Percentiles rank a stretch among this genome's conserved stretches.
Conservation (phyloP, 1,140 invertebrate genomes). For the Stegodyphus mimosarum region DNA sequence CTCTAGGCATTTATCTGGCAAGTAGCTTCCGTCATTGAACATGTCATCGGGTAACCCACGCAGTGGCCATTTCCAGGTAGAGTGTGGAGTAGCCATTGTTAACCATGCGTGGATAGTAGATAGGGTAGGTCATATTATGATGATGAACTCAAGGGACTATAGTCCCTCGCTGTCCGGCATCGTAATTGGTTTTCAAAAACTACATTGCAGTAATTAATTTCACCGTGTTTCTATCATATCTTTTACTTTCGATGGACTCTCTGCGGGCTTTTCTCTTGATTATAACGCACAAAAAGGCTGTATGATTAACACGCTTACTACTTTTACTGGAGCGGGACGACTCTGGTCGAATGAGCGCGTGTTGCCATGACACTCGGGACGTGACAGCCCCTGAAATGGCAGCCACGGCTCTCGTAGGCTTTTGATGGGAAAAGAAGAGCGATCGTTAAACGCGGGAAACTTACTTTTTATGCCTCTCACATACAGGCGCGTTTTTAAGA, state of each 20-base stretch:
- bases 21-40: neutral
- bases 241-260: slow-evolving; percentile 3
- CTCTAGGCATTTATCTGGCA: neutral
- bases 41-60: neutral
- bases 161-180: slow-evolving; percentile 24
- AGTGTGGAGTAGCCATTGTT: neutral
- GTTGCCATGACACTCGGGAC: slow-evolving; percentile 4
- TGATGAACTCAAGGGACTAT: slow-evolving; percentile 21
- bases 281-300: slow-evolving; percentile 22
- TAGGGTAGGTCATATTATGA: slow-evolving; percentile 2
- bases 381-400: slow-evolving; percentile 1
- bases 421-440: neutral
- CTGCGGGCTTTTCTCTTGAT: slow-evolving; percentile 31
- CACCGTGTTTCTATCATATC: slow-evolving; percentile 43
- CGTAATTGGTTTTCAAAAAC: slow-evolving; percentile 57
- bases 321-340: slow-evolving; percentile 9
- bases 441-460: slow-evolving; percentile 16
- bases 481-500: neutral
- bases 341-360: neutral
- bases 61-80: neutral
- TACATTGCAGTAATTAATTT: slow-evolving; percentile 57
- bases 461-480: slow-evolving; percentile 20
- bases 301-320: slow-evolving; percentile 20
- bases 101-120: neutral
- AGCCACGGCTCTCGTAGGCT: neutral